These are phyloP conservation scores for Molossus molossus DNA, from an alignment of 2,797 vertebrate genomes.

Conservation along the genomic window DNA sequence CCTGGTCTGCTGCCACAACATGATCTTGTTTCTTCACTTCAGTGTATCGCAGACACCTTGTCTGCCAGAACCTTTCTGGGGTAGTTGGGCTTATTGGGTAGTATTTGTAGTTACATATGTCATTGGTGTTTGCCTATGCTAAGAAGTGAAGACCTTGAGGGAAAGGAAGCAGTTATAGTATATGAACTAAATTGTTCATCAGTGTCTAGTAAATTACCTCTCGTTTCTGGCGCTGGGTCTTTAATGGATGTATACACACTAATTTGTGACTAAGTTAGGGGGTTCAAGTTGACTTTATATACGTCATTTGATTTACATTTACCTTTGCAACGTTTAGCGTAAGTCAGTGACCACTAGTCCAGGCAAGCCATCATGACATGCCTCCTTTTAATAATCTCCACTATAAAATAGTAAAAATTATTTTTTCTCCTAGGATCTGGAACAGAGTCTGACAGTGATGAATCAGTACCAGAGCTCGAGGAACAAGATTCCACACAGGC, in stretches of 20 bases:
- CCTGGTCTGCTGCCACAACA: neutral
- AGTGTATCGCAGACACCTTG: conserved; percentile 23
- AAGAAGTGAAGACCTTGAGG: conserved; percentile 66
- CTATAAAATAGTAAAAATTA: conserved; percentile 60
- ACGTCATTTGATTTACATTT: conserved; percentile 56
- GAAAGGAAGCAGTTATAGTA: conserved; percentile 27
- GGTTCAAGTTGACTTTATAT: neutral
- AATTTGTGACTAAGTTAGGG: neutral
- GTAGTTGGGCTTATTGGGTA: neutral
- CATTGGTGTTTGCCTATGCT: conserved; percentile 34
- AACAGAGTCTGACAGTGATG: conserved; percentile 99
- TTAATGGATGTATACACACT: conserved; percentile 67
- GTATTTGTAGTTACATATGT: conserved; percentile 31
- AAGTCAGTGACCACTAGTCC: conserved; percentile 51
- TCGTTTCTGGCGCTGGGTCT: conserved; percentile 59
- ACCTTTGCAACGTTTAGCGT: conserved; percentile 61
- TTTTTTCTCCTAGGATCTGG: conserved; percentile 94
- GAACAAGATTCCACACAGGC: conserved; percentile 98
- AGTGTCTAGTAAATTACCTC: conserved; percentile 15
- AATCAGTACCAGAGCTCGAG: conserved; percentile 98
- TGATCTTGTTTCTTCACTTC: conserved; percentile 17
- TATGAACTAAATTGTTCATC: conserved; percentile 31
- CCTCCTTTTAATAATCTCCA: neutral
- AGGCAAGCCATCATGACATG: neutral
- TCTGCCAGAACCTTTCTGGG: conserved; percentile 50